These are phyloP conservation scores for Hippocampus abdominalis DNA, from an alignment of 2,113 vertebrate genomes.

Conservation along the genomic window DNA sequence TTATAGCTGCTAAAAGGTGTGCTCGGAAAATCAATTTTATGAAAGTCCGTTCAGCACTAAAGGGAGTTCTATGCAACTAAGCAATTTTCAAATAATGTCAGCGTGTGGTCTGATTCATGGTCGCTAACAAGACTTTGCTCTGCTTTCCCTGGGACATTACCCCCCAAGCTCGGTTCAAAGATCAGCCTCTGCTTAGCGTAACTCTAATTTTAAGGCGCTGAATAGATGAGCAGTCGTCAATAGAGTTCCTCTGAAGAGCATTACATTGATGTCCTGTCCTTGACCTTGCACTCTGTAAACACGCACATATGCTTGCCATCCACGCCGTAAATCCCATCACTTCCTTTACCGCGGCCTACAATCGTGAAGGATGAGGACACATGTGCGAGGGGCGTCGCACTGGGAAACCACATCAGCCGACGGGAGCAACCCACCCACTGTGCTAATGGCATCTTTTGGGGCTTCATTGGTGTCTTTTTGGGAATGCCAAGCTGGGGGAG, in stretches of 20 bases:
- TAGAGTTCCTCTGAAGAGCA: constrained; percentile 41
- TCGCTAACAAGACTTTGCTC: constrained; percentile 83
- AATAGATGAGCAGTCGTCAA: constrained; percentile 65
- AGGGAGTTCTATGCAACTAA: constrained; percentile 92
- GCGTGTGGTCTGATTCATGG: constrained; percentile 85
- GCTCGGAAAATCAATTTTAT: constrained; percentile 99
- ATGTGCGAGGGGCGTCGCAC: constrained; percentile 48
- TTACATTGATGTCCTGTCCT: constrained; percentile 39
- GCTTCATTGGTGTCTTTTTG: constrained; percentile 30
- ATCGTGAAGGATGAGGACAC: constrained; percentile 63
- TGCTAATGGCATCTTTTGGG: constrained; percentile 48
- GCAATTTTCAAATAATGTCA: constrained; percentile 95
- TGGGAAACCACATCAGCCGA: constrained; percentile 6
- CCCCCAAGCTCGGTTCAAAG: constrained; percentile 82
- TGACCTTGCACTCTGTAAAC: constrained; percentile 50
- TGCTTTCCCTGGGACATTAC: constrained; percentile 85
- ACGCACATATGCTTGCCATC: constrained; percentile 38
- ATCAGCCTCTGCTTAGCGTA: constrained; percentile 74
- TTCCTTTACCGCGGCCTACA: constrained; percentile 48
- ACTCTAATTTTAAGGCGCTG: constrained; percentile 66
- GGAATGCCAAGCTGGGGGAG: constrained; percentile 42
- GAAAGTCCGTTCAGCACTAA: constrained; percentile 95
- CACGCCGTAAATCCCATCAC: constrained; percentile 54
- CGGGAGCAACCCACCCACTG: constrained; percentile 38
- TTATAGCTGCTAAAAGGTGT: constrained; percentile 98